A percentile compares a stretch with the other conserved stretches of the same genome.
Evolutionary conservation across 2,888 invertebrate species (phyloP).

Genomic region (Drosophila ochracea): DNA sequence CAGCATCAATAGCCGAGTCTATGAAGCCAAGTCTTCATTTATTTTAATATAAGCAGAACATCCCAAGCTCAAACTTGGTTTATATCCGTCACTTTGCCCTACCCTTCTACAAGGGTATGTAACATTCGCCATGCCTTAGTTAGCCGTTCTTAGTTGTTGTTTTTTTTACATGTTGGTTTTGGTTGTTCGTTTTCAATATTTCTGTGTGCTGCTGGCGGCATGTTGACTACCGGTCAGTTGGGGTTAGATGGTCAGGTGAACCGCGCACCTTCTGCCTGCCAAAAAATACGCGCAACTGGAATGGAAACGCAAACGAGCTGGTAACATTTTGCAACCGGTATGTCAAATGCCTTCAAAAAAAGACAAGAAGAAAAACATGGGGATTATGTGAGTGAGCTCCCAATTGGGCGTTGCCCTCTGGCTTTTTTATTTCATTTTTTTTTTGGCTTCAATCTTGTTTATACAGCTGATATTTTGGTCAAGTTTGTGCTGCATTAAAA

Average conservation of each 20-base stretch:
- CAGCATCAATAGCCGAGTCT: not conserved
- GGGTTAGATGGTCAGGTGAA: conserved; percentile 46
- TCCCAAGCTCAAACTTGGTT: not conserved
- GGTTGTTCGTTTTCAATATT: conserved; percentile 44
- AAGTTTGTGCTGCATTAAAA: conserved; percentile 53
- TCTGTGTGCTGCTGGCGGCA: conserved; percentile 24
- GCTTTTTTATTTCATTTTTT: conserved; percentile 7
- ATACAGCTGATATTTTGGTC: conserved; percentile 75
- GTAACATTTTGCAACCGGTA: conserved; percentile 61
- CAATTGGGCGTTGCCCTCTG: conserved; percentile 16
- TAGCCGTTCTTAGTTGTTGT: not conserved
- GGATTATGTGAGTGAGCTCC: conserved; percentile 5
- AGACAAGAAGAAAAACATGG: not conserved
- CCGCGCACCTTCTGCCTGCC: not conserved
- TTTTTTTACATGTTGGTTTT: conserved; percentile 13
- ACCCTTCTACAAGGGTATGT: not conserved
- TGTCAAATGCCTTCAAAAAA: conserved; percentile 52
- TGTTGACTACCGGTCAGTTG: conserved; percentile 48
- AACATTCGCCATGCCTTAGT: not conserved
- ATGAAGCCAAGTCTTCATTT: not conserved
- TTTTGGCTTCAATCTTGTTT: conserved; percentile 59
- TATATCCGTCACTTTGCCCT: not conserved
- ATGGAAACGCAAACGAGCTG: conserved; percentile 71
- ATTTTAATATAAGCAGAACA: not conserved
- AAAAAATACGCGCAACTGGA: conserved; percentile 44